A percentile compares a stretch with the other conserved stretches of the same genome.
Conservation (phyloP, 2,888 invertebrate species). For the Allophyes oxyacanthae region DNA sequence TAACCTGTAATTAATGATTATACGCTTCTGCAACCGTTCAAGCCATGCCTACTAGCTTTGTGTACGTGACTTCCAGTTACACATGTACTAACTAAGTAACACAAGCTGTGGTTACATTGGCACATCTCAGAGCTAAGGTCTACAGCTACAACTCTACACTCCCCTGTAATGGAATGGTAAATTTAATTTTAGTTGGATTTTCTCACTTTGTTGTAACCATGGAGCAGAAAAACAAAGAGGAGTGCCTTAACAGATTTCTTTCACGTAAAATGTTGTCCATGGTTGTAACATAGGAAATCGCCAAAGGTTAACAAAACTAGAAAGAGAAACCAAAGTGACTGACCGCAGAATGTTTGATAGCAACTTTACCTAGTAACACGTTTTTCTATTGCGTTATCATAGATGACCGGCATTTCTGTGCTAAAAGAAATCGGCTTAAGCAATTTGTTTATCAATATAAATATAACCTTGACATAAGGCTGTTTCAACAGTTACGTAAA, state of each 20-base stretch:
- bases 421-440: conserved; percentile 20
- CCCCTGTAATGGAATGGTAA: conserved; percentile 3
- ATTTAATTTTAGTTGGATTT: conserved; percentile 12
- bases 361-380: too few relatives aligned
- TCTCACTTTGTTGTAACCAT: conserved; percentile 16
- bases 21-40: conserved; percentile 32
- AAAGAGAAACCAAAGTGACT: conserved; percentile 19
- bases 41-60: conserved; percentile 28
- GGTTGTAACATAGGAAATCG: conserved; percentile 6
- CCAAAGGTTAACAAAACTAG: conserved; percentile 7
- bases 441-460: conserved; percentile 36
- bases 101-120: conserved; percentile 8
- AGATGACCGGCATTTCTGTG: not conserved
- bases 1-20: conserved; percentile 22
- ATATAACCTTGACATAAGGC: conserved; percentile 53
- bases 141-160: not conserved
- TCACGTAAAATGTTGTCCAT: too few relatives aligned
- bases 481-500: conserved; percentile 49
- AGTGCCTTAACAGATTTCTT: too few relatives aligned
- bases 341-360: not conserved
- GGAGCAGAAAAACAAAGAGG: too few relatives aligned
- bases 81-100: conserved; percentile 11
- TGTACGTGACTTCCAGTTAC: conserved; percentile 5
- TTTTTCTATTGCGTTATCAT: not conserved
- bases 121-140: conserved; percentile 18